Evolutionary conservation across 35 echinoderm and acorn worm species (phyloP), one percentile per base, ranked within the genome.

Genomic region (Diadema setosum): DNA sequence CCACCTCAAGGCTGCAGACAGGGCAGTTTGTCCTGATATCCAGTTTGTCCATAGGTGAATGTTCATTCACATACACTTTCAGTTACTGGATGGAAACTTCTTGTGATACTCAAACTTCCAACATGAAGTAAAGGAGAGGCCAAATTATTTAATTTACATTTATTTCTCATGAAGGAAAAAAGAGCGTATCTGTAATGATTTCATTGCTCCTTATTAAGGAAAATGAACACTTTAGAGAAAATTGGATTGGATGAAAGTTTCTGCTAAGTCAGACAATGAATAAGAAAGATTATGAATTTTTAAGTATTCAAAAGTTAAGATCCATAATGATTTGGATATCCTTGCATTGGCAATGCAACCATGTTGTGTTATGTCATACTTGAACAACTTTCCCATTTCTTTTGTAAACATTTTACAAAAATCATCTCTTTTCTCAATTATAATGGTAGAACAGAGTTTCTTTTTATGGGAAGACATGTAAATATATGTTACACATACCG

Each of bases 31-130:
- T 60, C 87, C 87, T 18, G 87, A 89, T 45, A 34, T 65, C 26
- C 87, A 89, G 35, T 90, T 84, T 46, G 49, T 46, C 45, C 57
- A 84, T 29, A 82, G 87, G 87, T 90, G 48, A 52, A n/a, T 52
- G 48, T 52, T 9, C n/a, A 52, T 52, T 52, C n/a, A 52, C 48
- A 52, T 52, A 52, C 9, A 52, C 48, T 52, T n/a, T 52, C 48
- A 52, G 48, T 52, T 52, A 52, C 48, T 52, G 48, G 48, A 52
- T 11, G 48, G 48, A 52, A n/a, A 52, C 48, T 52, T 52, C 48
- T 52, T 52, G n/a, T 52, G 48, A 52, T 52, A 52, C 48, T n/a
- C n/a, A n/a, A n/a, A n/a, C n/a, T n/a, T 52, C 48, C 48, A 52
- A 52, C 9, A 52, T 52, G 48, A 52, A 52, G 48, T 52, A 52